Base-by-base conservation (phyloP, 2,888 invertebrate species). In the Apamea epomidion region DNA sequence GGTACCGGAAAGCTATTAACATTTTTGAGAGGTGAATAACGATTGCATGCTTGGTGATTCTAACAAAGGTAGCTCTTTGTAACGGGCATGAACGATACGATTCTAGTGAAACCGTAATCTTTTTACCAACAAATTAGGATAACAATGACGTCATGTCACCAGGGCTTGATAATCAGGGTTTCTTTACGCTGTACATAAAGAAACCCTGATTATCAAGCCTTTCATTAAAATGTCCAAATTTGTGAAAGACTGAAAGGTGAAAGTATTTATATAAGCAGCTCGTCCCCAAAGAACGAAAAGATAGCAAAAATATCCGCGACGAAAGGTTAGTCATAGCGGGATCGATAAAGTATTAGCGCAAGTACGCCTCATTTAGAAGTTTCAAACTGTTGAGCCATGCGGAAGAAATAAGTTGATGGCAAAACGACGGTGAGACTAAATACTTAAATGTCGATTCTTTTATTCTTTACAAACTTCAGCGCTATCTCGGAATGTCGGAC, bases 311-410 rank as follows among this genome's bases (percentile, higher is more conserved):
- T 76, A 76, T 78, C 64, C 68, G 72, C 73, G 70, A 73, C 76
- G 71, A 86, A 74, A 81, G 65, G 84, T 88, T 88, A 84, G 76
- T 75, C 77, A 77, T 73, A 68, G 68, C 45, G 68, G 62, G 79
- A 89, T 86, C 89, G 81, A 89, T 88, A 84, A 82, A 80, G 78
- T 80, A 87, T 87, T 76, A 83, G 72, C 76, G 65, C 81, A 78
- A 80, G 87, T 76, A 73, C 76, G 78, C 84, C 75, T 83, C 85
- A 81, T 85, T 84, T 80, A 78, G 45, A 80, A 88, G 71, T 84
- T 85, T 64, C 67, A 69, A 84, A 88, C 77, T 79, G 82, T 74
- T 75, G 67, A 82, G 70, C 75, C 71, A 67, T 80, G 74, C 68
- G 67, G 74, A 78, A 80, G 62, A 74, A 83, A 82, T 48, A 76